phyloP scores from a whole-genome alignment of 2,113 vertebrate genomes.

The Pterocles orientalis region DNA sequence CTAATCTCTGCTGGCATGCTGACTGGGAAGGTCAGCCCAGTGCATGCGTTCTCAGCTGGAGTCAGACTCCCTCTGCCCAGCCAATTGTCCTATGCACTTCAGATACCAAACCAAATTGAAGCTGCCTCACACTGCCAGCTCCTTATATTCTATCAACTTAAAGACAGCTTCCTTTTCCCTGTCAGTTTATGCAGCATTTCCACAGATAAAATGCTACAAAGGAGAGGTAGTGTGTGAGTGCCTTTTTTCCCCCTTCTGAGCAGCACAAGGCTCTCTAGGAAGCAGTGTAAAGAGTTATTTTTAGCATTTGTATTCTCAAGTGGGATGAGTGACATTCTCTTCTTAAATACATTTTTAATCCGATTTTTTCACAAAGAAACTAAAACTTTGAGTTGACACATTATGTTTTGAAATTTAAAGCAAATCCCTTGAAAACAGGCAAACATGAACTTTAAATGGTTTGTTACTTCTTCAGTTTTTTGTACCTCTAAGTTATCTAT shows the following conservation, averaged over 20 bases:
- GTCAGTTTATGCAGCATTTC: constrained; percentile 24
- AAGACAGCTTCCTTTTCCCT: constrained; percentile 16
- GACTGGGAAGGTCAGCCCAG: constrained; percentile 74
- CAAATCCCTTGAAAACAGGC: background rate
- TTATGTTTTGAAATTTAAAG: background rate
- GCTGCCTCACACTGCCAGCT: constrained; percentile 51
- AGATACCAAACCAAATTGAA: constrained; percentile 68
- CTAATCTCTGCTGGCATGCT: constrained; percentile 75
- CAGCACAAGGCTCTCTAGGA: background rate
- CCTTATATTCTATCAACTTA: background rate
- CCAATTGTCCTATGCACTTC: constrained; percentile 71
- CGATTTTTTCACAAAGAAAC: background rate
- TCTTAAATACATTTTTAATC: background rate
- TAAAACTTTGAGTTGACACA: background rate
- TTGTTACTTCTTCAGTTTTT: background rate
- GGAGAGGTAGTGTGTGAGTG: background rate
- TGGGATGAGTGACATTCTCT: background rate
- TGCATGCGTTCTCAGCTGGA: constrained; percentile 78
- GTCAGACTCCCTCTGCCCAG: constrained; percentile 70
- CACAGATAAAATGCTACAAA: background rate
- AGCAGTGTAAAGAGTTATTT: constrained; percentile 4
- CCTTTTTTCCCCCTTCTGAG: background rate
- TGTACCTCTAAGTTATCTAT: background rate
- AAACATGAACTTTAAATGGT: background rate
- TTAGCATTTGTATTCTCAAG: background rate